These are phyloP conservation scores for Apis cerana DNA, from an alignment of 1,140 invertebrate genomes.

Conservation along the genomic window DNA sequence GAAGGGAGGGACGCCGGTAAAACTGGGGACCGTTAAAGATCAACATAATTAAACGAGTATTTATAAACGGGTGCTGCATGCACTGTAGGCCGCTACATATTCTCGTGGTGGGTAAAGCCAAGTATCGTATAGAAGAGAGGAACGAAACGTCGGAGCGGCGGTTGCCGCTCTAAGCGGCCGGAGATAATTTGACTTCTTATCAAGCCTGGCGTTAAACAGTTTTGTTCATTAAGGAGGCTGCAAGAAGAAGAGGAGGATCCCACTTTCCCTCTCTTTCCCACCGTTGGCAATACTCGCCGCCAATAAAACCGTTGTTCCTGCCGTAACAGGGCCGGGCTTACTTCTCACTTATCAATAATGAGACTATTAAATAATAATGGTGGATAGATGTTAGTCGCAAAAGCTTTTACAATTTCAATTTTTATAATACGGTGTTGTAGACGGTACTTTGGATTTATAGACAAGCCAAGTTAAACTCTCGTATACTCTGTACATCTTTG, in stretches of 20 bases:
- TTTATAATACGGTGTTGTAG: constrained; percentile 62
- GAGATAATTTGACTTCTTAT: constrained; percentile 66
- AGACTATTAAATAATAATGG: constrained; percentile 67
- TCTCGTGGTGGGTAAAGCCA: too few relatives aligned
- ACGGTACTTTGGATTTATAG: constrained; percentile 60
- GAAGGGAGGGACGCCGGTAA: constrained; percentile 29
- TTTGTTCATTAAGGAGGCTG: constrained; percentile 58
- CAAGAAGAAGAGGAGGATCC: constrained; percentile 50
- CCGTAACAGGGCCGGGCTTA: constrained; percentile 49
- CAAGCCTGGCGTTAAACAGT: constrained; percentile 53
- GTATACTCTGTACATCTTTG: neutral
- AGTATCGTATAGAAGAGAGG: neutral
- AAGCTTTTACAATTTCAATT: constrained; percentile 56
- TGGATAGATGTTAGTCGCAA: constrained; percentile 53
- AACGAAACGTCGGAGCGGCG: constrained; percentile 10
- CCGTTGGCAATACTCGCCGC: constrained; percentile 15
- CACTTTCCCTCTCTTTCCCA: neutral
- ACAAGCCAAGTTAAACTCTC: constrained; percentile 43
- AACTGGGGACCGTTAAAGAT: constrained; percentile 41
- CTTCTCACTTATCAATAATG: constrained; percentile 62
- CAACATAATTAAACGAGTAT: constrained; percentile 52
- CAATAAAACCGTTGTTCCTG: constrained; percentile 62
- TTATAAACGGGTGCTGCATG: constrained; percentile 32
- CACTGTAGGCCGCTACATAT: neutral
- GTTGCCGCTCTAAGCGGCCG: constrained; percentile 33